These are phyloP conservation scores for Diplodus puntazzo DNA, from an alignment of 2,797 vertebrate genomes.

Conservation along the genomic window DNA sequence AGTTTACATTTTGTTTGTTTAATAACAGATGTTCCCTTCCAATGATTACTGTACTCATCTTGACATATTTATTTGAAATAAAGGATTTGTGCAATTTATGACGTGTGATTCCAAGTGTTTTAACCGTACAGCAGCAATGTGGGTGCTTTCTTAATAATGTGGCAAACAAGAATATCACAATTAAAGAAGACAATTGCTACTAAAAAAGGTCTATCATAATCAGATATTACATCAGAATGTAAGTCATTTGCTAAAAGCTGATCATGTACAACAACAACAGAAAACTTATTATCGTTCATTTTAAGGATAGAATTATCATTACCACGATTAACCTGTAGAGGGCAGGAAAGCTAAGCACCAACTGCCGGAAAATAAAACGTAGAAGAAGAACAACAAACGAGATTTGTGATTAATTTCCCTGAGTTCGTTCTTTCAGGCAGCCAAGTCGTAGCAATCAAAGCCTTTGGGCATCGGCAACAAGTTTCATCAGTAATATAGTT, in stretches of 20 bases:
- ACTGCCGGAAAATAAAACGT: not conserved
- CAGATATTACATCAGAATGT: not conserved
- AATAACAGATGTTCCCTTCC: not conserved
- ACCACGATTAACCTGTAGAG: constrained; percentile 18
- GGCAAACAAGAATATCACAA: not conserved
- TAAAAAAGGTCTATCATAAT: not conserved
- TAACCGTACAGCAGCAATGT: not conserved
- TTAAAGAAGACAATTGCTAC: not conserved
- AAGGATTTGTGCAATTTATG: not conserved
- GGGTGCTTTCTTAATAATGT: not conserved
- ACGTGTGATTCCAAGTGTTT: not conserved
- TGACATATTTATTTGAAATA: constrained; percentile 11
- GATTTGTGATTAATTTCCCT: not conserved
- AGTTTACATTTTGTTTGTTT: not conserved
- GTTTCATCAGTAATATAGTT: rapidly evolving
- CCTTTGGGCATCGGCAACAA: rapidly evolving
- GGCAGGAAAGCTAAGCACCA: constrained; percentile 6
- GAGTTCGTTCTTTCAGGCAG: rapidly evolving
- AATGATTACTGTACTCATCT: not conserved
- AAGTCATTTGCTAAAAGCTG: too few species aligned
- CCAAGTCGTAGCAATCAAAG: rapidly evolving
- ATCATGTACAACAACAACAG: too few species aligned
- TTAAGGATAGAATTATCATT: not conserved
- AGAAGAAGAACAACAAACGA: not conserved
- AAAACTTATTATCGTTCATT: not conserved